Conservation (phyloP, 2,797 vertebrate species). For the Helarctos malayanus region DNA sequence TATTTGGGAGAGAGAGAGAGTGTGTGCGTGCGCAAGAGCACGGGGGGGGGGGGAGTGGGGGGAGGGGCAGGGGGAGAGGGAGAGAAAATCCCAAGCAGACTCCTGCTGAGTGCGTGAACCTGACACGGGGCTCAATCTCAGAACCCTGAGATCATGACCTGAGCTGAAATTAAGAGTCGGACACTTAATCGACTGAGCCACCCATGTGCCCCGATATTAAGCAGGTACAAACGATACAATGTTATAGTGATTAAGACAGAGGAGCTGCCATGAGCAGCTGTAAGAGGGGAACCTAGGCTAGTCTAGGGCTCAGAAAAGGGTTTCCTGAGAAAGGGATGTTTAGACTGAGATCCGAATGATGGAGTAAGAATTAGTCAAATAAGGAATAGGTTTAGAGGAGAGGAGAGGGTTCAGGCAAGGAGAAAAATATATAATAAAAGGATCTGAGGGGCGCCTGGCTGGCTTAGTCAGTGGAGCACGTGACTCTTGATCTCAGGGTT, state of each 20-base stretch:
- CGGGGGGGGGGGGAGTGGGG: no score
- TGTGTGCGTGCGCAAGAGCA: no score
- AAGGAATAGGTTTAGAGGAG: neutral
- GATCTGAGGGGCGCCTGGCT: neutral
- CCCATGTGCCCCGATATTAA: neutral
- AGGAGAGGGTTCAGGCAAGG: neutral
- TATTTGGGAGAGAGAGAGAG: neutral
- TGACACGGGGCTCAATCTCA: neutral
- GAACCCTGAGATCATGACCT: neutral
- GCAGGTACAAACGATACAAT: neutral
- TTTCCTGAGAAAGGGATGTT: slow-evolving; percentile 17
- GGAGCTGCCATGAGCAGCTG: neutral
- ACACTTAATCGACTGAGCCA: neutral
- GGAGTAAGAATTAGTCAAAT: neutral
- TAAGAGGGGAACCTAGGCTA: neutral
- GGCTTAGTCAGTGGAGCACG: neutral
- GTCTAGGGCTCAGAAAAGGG: neutral
- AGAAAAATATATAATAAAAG: neutral
- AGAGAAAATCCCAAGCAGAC: no score
- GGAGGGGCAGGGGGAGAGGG: no score
- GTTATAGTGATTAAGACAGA: neutral
- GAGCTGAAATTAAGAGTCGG: neutral
- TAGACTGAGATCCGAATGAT: neutral
- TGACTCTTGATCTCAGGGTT: neutral
- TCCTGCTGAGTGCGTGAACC: neutral